Percentiles rank a stretch among this genome's conserved stretches.
Evolutionary conservation across 37 sponge, comb jelly and placozoan species (phyloP).

Genomic region (Geodia barretti): DNA sequence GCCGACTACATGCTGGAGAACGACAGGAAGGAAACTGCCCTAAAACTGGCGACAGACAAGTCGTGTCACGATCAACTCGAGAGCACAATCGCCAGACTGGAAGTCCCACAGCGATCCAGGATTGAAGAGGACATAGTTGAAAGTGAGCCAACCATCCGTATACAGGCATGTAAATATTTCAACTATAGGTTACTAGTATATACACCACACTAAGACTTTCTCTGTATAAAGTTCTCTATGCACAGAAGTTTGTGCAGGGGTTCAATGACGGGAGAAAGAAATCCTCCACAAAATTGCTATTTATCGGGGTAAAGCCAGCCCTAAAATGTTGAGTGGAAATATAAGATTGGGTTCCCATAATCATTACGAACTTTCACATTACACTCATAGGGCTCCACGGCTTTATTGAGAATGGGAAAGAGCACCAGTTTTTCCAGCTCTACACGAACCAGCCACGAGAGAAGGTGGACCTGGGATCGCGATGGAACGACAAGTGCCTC

Average conservation of each 20-base stretch:
- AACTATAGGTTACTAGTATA: no score
- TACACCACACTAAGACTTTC: no score
- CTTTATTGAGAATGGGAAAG: not conserved
- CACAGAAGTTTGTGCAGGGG: no score
- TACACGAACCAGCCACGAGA: not conserved
- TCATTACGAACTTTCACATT: no score
- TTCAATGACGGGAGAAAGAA: no score
- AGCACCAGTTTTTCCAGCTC: not conserved
- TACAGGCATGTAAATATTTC: no score
- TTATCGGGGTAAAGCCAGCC: no score
- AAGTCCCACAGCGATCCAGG: not conserved
- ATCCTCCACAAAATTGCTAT: no score
- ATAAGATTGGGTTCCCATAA: no score
- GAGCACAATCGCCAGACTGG: not conserved
- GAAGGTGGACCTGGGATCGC: not conserved
- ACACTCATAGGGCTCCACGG: not conserved
- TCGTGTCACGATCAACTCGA: not conserved
- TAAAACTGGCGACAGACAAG: constrained; percentile 53
- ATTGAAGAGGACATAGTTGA: not conserved
- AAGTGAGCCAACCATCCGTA: not conserved
- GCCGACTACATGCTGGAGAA: constrained; percentile 36
- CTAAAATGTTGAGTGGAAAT: no score
- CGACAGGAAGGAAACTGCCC: constrained; percentile 33
- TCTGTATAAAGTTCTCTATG: no score
- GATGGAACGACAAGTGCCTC: not conserved